A percentile compares a stretch with the other conserved stretches of the same genome.
phyloP scores from a whole-genome alignment of 1,140 invertebrate species.

The Trichonephila inaurata region DNA sequence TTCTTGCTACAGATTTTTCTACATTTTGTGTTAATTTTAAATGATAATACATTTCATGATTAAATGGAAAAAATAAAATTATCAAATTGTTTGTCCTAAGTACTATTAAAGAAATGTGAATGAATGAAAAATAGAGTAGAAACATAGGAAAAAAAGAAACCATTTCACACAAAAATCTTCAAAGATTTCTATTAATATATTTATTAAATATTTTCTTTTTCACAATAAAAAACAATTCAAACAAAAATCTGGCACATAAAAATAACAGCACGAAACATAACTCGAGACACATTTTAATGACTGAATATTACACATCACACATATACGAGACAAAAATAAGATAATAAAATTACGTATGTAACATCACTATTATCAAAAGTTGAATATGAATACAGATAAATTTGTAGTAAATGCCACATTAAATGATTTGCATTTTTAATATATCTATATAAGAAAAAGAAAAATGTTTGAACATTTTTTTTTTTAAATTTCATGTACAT shows the following conservation, averaged over 20 bases:
- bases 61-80: no score
- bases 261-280: neutral
- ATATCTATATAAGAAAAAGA: neutral
- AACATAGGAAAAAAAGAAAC: no score
- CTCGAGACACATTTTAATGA: neutral
- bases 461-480: conserved; percentile 10
- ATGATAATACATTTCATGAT: no score
- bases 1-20: no score
- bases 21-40: no score
- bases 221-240: conserved; percentile 19
- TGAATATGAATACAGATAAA: neutral
- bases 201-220: conserved; percentile 47
- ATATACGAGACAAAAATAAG: neutral
- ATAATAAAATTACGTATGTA: neutral
- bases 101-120: no score
- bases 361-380: conserved; percentile 9
- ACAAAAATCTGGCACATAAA: conserved; percentile 20
- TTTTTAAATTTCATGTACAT: neutral
- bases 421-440: neutral
- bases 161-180: neutral
- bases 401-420: neutral
- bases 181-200: conserved; percentile 44
- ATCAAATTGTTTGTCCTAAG: no score
- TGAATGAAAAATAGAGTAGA: no score
- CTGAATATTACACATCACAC: neutral